Percentiles rank a stretch among this genome's conserved stretches.
Evolutionary conservation across 2,888 invertebrate species (phyloP).

Genomic region (Trissonchulus sp.): DNA sequence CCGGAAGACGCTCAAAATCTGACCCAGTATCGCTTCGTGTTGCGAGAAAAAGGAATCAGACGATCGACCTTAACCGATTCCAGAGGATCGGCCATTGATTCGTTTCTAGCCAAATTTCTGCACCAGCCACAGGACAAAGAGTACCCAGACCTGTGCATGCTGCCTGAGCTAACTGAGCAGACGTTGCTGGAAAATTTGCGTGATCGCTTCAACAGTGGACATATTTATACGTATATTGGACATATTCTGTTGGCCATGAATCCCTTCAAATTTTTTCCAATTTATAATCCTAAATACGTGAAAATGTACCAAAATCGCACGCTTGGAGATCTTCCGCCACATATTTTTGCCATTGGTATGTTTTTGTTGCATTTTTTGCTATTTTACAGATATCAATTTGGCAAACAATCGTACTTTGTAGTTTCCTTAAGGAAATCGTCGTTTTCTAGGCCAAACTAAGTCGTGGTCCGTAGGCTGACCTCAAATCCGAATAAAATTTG

Average conservation of each 20-base stretch:
- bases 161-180: conserved; percentile 88
- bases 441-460: too few species aligned
- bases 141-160: conserved; percentile 88
- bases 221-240: conserved; percentile 92
- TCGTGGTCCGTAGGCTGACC: too few species aligned
- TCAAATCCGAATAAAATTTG: too few species aligned
- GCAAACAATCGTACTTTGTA: too few species aligned
- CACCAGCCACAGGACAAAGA: conserved; percentile 86
- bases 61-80: too few species aligned
- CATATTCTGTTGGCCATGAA: conserved; percentile 84
- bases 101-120: conserved; percentile 84
- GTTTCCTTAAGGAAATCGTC: too few species aligned
- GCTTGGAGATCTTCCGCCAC: conserved; percentile 84
- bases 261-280: conserved; percentile 80
- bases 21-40: conserved; percentile 37
- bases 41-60: conserved; percentile 10
- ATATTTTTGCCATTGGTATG: conserved; percentile 76
- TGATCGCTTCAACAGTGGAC: conserved; percentile 74
- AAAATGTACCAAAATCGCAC: conserved; percentile 80
- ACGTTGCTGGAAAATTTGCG: conserved; percentile 82
- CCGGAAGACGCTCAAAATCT: conserved; percentile 24
- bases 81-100: conserved; percentile 62
- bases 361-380: too few species aligned
- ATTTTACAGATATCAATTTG: too few species aligned
- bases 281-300: conserved; percentile 95